A percentile compares a stretch with the other conserved stretches of the same genome.
Conservation (phyloP, 2,113 vertebrate genomes). For the Gila orcuttii region DNA sequence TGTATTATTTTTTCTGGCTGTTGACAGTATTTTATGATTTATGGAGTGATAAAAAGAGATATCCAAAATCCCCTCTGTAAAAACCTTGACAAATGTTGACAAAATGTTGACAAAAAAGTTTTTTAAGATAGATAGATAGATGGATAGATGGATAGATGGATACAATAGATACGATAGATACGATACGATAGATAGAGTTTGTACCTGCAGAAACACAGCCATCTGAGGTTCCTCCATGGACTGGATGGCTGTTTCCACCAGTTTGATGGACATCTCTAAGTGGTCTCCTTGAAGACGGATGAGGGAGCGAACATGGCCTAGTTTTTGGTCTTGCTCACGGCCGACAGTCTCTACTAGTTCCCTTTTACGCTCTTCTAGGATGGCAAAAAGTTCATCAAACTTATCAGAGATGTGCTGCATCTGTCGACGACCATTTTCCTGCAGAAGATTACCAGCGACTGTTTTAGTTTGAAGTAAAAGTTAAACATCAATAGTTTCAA, state of each 20-base stretch:
- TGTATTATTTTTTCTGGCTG: no score
- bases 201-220: conserved; percentile 82
- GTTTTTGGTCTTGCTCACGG: conserved; percentile 82
- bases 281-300: conserved; percentile 83
- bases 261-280: conserved; percentile 82
- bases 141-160: no score
- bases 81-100: no score
- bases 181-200: no score
- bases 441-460: neutral
- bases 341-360: conserved; percentile 82
- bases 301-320: conserved; percentile 78
- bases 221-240: conserved; percentile 88
- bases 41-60: no score
- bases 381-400: conserved; percentile 77
- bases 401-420: conserved; percentile 80
- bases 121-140: no score
- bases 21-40: no score
- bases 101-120: no score
- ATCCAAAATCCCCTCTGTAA: no score
- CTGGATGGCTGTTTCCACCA: conserved; percentile 85
- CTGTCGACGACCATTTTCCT: conserved; percentile 84
- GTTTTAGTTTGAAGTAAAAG: neutral
- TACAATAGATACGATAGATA: no score
- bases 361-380: conserved; percentile 88
- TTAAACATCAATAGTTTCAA: neutral